Base-by-base conservation (phyloP, 2,113 vertebrate species). In the Eulemur rufifrons region DNA sequence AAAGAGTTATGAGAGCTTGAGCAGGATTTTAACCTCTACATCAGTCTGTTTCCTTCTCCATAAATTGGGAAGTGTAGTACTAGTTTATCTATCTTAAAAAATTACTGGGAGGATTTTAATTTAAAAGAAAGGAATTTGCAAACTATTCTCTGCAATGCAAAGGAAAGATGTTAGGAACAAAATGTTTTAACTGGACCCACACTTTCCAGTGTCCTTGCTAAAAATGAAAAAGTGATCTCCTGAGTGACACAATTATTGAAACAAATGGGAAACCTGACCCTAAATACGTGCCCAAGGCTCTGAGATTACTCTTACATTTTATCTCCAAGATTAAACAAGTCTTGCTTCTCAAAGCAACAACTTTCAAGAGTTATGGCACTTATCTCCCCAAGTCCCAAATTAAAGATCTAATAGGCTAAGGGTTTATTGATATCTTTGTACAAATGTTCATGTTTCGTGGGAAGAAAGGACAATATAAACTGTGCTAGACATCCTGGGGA, bases 281-380 rank as follows among this genome's bases (percentile, higher is more conserved):
- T 76, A 95, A 94, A 37, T 59, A 61, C 12, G 80, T 42, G 61
- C 18, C 27, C 47, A 73, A 52, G 42, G n/a, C 76, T 87, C 54
- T 74, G 29, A 63, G 39, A 61, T 82, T 64, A 83, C 9, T 54
- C 37, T 32, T 42, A 71, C 8, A 76, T 80, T 94, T 92, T 92
- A 96, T 94, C 64, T 96, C 64, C 11, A 39, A 92, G 77, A 73
- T 95, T 93, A 93, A 91, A 92, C 69, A 96, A 91, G 39, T 76
- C 76, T 84, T 59, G 32, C 93, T 91, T 87, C 85, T 94, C 88
- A 69, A 76, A 97, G 77, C 71, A 93, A 76, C 61, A 84, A 61
- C 77, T 78, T 82, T 92, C 27, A 84, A 94, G 69, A 95, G 56
- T 77, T 64, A 66, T 45, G 54, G 9, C 21, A 93, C 34, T 88